A percentile compares a stretch with the other conserved stretches of the same genome.
Conservation (phyloP, 2,888 invertebrate genomes). For the Panorpa germanica region DNA sequence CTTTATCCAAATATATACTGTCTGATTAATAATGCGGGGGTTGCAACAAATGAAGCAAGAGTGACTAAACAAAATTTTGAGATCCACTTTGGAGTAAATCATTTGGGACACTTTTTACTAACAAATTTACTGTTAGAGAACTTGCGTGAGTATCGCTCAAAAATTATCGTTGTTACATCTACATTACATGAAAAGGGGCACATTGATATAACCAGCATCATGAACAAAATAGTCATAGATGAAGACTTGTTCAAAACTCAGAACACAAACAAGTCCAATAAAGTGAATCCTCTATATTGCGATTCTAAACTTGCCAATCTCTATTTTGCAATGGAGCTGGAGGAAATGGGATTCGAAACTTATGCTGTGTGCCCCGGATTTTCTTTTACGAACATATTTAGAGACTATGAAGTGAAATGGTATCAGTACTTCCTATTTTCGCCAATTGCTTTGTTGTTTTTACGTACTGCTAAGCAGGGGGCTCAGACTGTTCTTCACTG, state of each 20-base stretch:
- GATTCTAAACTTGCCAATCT: constrained; percentile 64
- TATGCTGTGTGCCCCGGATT: constrained; percentile 63
- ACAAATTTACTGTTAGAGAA: constrained; percentile 53
- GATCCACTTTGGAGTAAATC: constrained; percentile 65
- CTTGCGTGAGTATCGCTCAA: too few species aligned
- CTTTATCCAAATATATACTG: constrained; percentile 51
- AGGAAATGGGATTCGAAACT: constrained; percentile 39
- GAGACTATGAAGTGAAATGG: constrained; percentile 38
- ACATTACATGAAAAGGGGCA: constrained; percentile 46
- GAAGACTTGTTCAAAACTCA: constrained; percentile 35
- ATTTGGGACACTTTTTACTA: constrained; percentile 72
- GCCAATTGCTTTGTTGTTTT: constrained; percentile 48
- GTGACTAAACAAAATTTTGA: constrained; percentile 58
- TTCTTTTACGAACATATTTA: constrained; percentile 56
- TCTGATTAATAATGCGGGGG: constrained; percentile 67
- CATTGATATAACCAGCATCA: too few species aligned
- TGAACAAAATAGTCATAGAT: too few species aligned
- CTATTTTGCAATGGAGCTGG: constrained; percentile 47
- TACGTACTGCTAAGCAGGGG: constrained; percentile 60
- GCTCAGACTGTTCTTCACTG: constrained; percentile 62
- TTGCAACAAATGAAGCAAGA: constrained; percentile 37
- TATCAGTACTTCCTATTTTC: constrained; percentile 51
- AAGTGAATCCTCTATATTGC: constrained; percentile 41
- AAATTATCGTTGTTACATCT: too few species aligned
- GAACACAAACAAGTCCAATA: too few species aligned